phyloP scores from a whole-genome alignment of 2,113 vertebrate species.

The Ailuropoda melanoleuca region DNA sequence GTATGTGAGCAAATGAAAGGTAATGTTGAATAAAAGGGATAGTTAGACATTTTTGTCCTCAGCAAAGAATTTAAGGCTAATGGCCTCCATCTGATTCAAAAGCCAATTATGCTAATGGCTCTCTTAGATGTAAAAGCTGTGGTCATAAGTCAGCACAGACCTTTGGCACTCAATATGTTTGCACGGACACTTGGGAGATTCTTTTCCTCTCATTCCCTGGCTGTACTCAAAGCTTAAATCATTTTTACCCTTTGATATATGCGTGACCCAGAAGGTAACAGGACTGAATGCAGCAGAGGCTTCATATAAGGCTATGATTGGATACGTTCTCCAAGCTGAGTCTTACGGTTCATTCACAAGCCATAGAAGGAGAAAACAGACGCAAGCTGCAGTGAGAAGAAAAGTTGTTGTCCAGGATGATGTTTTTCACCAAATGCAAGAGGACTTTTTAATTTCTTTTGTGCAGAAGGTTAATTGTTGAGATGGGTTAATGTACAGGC shows the following conservation, averaged over 20 bases:
- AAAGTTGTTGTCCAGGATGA: not conserved
- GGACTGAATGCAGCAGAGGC: not conserved
- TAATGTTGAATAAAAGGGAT: slow-evolving; percentile 63
- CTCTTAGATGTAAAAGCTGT: slow-evolving; percentile 72
- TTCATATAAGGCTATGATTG: not conserved
- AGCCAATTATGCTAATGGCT: slow-evolving; percentile 84
- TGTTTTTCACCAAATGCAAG: slow-evolving; percentile 21
- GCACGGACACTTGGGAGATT: slow-evolving; percentile 55
- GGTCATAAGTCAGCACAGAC: slow-evolving; percentile 63
- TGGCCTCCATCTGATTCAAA: slow-evolving; percentile 74
- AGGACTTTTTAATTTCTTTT: slow-evolving; percentile 37
- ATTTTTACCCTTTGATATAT: slow-evolving; percentile 20
- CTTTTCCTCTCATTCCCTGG: not conserved
- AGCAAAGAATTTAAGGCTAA: slow-evolving; percentile 81
- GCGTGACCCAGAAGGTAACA: not conserved
- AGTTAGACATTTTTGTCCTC: slow-evolving; percentile 73
- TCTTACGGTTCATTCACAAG: not conserved
- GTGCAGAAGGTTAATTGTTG: not conserved
- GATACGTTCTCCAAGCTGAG: not conserved
- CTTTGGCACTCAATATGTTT: slow-evolving; percentile 36
- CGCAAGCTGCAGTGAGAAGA: not conserved
- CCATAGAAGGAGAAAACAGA: not conserved
- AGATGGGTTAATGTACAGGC: not conserved
- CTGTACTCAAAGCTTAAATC: slow-evolving; percentile 48
- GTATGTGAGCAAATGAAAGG: slow-evolving; percentile 61